Base-by-base conservation (phyloP, 2,888 invertebrate species). In the Plutella xylostella region DNA sequence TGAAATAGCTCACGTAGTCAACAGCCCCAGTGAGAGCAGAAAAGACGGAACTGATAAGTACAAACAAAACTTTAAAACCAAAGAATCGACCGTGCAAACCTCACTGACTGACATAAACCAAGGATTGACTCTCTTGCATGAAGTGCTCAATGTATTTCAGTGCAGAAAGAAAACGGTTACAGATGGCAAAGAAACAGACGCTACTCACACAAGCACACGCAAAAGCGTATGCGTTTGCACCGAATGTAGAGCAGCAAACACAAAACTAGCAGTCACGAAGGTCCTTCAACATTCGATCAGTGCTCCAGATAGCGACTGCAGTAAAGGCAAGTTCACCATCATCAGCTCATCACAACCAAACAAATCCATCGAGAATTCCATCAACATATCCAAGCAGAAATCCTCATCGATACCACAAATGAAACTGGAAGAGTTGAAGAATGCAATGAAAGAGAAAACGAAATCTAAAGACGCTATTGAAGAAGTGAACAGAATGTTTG, bases 101-200 rank as follows among this genome's bases (percentile, higher is more conserved):
- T 63, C 65, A 0, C 55, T 64, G 35, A 55, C 65, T 1, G 66
- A 72, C 46, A 53, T 70, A 0, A 50, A 54, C 4, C 62, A 72
- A 53, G 72, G 68, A 2, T 30, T 77, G 0, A 65, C 59, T 30
- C 54, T 82, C n/a, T 52, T 82, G 0, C 75, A 76, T 41, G 79
- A 80, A 65, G 78, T 82, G 0, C 50, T 82, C 2, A 72, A 67
- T 4, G 76, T 70, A 1, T 79, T 80, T 43, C 73, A 79, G 53
- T 72, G 53, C 45, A 76, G 72, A 44, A 77, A 76, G 34, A 34
- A 28, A 12, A 12, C 28, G n/a, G 28, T n/a, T n/a, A n/a, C 28
- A 28, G 28, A 28, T 28, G 11, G 11, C n/a, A 28, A 28, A 28
- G n/a, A 12, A 6, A 12, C 28, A 28, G 28, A 28, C n/a, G 28